Conservation (phyloP, 2,113 vertebrate species). For the Blennius ocellaris region DNA sequence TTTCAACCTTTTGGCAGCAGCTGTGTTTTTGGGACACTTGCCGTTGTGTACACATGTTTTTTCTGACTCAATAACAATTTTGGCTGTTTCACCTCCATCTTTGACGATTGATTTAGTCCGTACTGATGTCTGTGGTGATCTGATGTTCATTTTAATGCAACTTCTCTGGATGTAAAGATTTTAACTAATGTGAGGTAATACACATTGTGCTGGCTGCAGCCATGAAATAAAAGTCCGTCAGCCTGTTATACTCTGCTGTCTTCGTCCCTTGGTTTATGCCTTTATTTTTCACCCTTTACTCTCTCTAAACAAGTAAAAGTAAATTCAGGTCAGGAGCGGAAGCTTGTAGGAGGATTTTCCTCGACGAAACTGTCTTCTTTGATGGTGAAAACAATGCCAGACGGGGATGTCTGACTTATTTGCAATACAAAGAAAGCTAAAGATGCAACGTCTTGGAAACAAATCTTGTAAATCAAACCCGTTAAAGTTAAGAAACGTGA, state of each 20-base stretch:
- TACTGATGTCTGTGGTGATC: conserved; percentile 21
- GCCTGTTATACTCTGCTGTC: conserved; percentile 10
- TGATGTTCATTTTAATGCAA: conserved; percentile 30
- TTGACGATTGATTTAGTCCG: conserved; percentile 13
- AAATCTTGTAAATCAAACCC: conserved; percentile 64
- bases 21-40: conserved; percentile 22
- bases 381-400: conserved; percentile 39
- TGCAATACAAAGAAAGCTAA: conserved; percentile 65
- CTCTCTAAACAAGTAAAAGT: conserved; percentile 36
- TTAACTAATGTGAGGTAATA: conserved; percentile 2
- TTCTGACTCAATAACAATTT: neutral
- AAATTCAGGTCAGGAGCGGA: too few relatives aligned
- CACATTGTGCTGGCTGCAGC: conserved; percentile 14
- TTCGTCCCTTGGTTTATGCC: conserved; percentile 28
- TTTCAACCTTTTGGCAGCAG: conserved; percentile 32
- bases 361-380: conserved; percentile 36
- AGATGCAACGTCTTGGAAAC: conserved; percentile 39
- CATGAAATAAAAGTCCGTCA: conserved; percentile 56
- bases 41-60: conserved; percentile 21
- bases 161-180: conserved; percentile 11
- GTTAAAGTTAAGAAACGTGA: conserved; percentile 53
- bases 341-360: conserved; percentile 20
- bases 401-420: conserved; percentile 52
- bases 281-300: too few relatives aligned
- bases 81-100: conserved; percentile 10